A percentile compares a stretch with the other conserved stretches of the same genome.
phyloP scores from a whole-genome alignment of 1,140 invertebrate species.

The Stenopsyche tienmushanensis region DNA sequence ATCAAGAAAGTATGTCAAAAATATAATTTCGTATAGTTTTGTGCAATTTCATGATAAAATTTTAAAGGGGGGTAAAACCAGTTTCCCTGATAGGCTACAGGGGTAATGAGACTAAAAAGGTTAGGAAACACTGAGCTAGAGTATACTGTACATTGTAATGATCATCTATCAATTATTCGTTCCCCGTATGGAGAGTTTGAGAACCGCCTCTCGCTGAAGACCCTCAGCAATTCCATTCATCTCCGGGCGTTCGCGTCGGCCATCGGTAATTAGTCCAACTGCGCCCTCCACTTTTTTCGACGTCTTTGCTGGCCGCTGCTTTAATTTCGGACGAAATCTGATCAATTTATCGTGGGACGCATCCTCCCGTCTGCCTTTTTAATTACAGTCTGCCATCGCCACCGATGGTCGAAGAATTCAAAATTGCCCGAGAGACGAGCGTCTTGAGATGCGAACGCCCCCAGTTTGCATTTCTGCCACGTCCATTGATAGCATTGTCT shows the following conservation, averaged over 20 bases:
- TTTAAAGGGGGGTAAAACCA: too few relatives aligned
- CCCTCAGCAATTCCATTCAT: background rate
- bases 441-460: too few relatives aligned
- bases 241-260: background rate
- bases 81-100: too few relatives aligned
- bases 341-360: conserved; percentile 14
- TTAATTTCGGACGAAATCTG: conserved; percentile 14
- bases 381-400: background rate
- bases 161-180: too few relatives aligned
- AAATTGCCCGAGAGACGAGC: conserved; percentile 7
- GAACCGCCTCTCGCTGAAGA: background rate
- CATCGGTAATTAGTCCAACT: conserved; percentile 8
- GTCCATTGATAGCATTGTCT: background rate
- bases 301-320: background rate
- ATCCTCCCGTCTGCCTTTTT: conserved; percentile 14
- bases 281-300: background rate
- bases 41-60: too few relatives aligned
- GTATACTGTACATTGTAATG: too few relatives aligned
- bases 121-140: too few relatives aligned
- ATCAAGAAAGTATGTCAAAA: too few relatives aligned
- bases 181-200: background rate
- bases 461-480: too few relatives aligned
- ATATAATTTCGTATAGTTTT: too few relatives aligned
- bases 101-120: too few relatives aligned
- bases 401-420: background rate